phyloP scores from a whole-genome alignment of 2,797 vertebrate genomes.

The Pampus argenteus region DNA sequence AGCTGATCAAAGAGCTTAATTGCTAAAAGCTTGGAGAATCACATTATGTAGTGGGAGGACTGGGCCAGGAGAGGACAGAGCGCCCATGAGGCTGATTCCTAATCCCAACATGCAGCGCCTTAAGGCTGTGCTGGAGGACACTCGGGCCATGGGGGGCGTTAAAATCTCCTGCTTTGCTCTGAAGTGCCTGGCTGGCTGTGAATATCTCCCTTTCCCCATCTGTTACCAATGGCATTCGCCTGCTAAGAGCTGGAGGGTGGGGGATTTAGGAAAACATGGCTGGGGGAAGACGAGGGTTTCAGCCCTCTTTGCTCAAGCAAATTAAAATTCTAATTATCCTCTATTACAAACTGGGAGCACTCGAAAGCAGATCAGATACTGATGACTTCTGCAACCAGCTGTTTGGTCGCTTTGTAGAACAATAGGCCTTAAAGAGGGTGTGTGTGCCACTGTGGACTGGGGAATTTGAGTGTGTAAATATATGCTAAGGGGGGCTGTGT shows the following conservation, averaged over 20 bases:
- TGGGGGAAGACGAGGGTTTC: conserved; percentile 48
- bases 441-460: too few species aligned
- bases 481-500: conserved; percentile 24
- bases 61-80: conserved; percentile 34
- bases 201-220: conserved; percentile 79
- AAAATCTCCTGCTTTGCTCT: conserved; percentile 65
- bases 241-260: conserved; percentile 36
- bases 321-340: conserved; percentile 80
- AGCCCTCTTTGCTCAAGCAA: conserved; percentile 61
- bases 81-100: conserved; percentile 44
- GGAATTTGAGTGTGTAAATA: conserved; percentile 51
- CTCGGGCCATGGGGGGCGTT: conserved; percentile 58
- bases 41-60: conserved; percentile 42
- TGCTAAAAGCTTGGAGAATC: conserved; percentile 39
- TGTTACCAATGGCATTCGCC: conserved; percentile 64
- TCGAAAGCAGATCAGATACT: conserved; percentile 75
- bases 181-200: conserved; percentile 70
- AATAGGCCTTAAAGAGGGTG: conserved; percentile 70
- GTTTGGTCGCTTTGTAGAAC: conserved; percentile 67
- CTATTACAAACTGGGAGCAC: conserved; percentile 73
- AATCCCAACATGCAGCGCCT: conserved; percentile 65
- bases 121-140: conserved; percentile 54
- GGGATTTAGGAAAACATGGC: conserved; percentile 35
- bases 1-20: conserved; percentile 51
- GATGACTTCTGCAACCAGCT: conserved; percentile 75